Evolutionary conservation across 2,888 invertebrate species (phyloP), one percentile per base, ranked within the genome.

Genomic region (Volucella inanis): DNA sequence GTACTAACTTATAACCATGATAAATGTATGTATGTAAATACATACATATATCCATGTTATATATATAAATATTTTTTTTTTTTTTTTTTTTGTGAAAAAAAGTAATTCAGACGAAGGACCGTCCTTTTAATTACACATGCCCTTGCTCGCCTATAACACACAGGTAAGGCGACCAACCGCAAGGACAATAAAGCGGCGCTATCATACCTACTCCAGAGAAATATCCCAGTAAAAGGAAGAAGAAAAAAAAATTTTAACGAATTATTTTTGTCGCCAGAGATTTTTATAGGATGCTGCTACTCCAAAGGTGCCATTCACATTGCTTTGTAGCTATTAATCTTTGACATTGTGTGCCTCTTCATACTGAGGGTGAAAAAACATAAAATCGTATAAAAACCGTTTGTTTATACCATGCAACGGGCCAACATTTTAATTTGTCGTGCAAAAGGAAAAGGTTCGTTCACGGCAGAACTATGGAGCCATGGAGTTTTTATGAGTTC

Each of bases 401-500:
- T 41, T 67, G 14, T 71, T 45, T 57, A 78, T 74, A 68, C 65
- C 47, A 43, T 75, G 65, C 61, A 67, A 54, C 71, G 80, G 83
- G 67, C 74, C 70, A 70, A 59, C 59, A 67, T 62, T 62, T 61
- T 65, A 65, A 65, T 75, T 70, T 75, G 54, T 79, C 65, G 76
- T 84, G 61, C 49, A 70, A 39, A 43, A 65, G 68, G 49, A 22
- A 84, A 75, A 79, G 52, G 65, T 65, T 65, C 31, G 9, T 68
- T 47, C 67, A 57, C 61, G 22, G 65, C 70, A 72, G 52, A 15
- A 65, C 79, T 57, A 76, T 50, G 59, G 54, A 70, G 47, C 83
- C 50, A 70, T 65, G 84, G 80, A 67, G 75, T 71, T 84, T 84
- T 84, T 84, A 84, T 67, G 79, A 61, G 75, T 84, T 84, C 80